phyloP scores from a whole-genome alignment of 2,113 vertebrate genomes.

The Anguilla rostrata region DNA sequence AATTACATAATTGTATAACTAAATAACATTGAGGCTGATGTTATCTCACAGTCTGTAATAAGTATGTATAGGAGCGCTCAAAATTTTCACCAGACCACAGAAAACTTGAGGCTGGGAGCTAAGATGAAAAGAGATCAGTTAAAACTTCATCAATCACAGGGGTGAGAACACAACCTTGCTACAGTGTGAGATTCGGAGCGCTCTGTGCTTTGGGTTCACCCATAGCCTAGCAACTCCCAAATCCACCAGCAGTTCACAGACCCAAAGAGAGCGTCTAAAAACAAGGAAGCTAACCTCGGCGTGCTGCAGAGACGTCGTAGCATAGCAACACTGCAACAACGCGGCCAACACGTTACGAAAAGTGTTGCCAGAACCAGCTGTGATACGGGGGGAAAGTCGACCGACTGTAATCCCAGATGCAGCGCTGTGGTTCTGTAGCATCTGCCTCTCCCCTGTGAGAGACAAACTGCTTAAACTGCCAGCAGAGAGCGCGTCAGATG shows the following conservation, averaged over 20 bases:
- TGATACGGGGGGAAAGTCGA: not conserved
- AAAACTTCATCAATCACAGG: slow-evolving; percentile 17
- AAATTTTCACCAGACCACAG: not conserved
- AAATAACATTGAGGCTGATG: not conserved
- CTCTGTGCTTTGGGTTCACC: not conserved
- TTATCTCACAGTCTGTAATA: not conserved
- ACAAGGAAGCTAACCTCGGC: not conserved
- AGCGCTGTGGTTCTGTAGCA: not conserved
- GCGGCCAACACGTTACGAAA: too few species aligned
- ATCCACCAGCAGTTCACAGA: not conserved
- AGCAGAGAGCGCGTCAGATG: not conserved
- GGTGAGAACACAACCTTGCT: not conserved
- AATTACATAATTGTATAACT: not conserved
- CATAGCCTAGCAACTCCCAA: not conserved
- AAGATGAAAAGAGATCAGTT: slow-evolving; percentile 18
- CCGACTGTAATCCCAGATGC: not conserved
- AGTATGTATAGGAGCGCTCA: not conserved
- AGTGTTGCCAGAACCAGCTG: too few species aligned
- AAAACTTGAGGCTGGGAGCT: slow-evolving; percentile 10
- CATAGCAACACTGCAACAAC: not conserved
- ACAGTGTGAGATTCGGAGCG: not conserved
- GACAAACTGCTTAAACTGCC: not conserved
- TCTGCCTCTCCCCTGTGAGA: not conserved
- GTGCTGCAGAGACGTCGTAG: not conserved
- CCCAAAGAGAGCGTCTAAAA: not conserved